Evolutionary conservation across 2,888 invertebrate genomes (phyloP), one percentile per base, ranked within the genome.

Genomic region (Venustoraphidia nigricollis): DNA sequence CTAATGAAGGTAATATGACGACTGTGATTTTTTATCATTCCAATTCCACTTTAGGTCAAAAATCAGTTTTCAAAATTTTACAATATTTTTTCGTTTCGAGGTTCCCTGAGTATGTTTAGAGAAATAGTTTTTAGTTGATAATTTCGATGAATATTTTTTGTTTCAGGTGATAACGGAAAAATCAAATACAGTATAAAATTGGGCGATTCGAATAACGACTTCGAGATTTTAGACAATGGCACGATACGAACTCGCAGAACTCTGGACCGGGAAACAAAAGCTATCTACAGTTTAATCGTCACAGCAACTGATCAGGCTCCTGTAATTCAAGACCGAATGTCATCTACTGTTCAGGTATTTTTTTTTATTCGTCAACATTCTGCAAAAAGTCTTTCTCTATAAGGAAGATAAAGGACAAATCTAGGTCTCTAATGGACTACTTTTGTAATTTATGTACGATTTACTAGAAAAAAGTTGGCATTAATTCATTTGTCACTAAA

Each of bases 281-380:
- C 83, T 10, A 71, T 80, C 34, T 95, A 94, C 71, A 88, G 83
- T 64, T 71, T 96, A 58, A 79, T 87, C 39, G 81, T 96, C 42
- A 83, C 83, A 46, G 95, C 93, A 36, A 81, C 77, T 47, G 95
- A 95, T 67, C 81, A 81, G 64, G 90, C 92, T 9, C 70, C 72
- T 55, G 74, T 77, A 52, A 81, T 82, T 34, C 80, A 83, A 58
- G 80, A 79, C 46, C 74, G 81, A 48, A 71, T 92, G 45, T 88
- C 90, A 14, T 87, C 90, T 11, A 89, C 87, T 37, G 88, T 88
- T 9, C 90, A 92, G 81, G 90, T 84, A 44, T n/a, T 43, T 46
- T 17, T 34, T 14, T 47, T 17, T 36, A 9, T 14, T 13, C 43
- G 10, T 11, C 14, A 36, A n/a, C n/a, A n/a, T n/a, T n/a, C n/a